A percentile compares a stretch with the other conserved stretches of the same genome.
phyloP scores from a whole-genome alignment of 2,797 vertebrate species.

The Knipowitschia caucasica region DNA sequence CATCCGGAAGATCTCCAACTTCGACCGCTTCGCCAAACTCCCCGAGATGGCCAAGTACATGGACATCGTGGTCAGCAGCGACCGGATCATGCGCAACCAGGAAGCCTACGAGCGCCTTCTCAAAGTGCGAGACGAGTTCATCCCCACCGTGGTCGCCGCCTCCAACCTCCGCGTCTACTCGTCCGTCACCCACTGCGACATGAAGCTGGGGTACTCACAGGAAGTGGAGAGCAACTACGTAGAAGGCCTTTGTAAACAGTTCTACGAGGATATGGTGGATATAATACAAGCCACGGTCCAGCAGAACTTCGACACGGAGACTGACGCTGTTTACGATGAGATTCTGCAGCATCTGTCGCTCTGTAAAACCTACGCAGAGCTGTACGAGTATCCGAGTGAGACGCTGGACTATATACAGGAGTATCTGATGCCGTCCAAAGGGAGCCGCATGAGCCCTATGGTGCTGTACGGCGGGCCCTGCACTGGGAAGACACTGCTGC shows the following conservation, averaged over 20 bases:
- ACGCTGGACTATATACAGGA: slow-evolving; percentile 86
- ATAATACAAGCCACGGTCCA: slow-evolving; percentile 98
- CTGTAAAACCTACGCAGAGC: slow-evolving; percentile 87
- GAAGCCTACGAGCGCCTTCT: slow-evolving; percentile 92
- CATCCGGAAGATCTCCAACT: slow-evolving; percentile 97
- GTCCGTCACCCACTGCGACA: slow-evolving; percentile 97
- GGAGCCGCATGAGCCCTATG: slow-evolving; percentile 85
- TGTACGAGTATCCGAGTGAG: slow-evolving; percentile 91
- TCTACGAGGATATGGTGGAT: slow-evolving; percentile 99
- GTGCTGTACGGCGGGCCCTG: slow-evolving; percentile 93
- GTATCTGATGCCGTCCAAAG: slow-evolving; percentile 87
- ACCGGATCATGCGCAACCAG: slow-evolving; percentile 88
- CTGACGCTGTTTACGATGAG: slow-evolving; percentile 90
- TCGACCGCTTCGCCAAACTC: slow-evolving; percentile 93
- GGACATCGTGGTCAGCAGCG: slow-evolving; percentile 83
- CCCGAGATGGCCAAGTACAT: slow-evolving; percentile 96
- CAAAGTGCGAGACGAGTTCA: slow-evolving; percentile 96
- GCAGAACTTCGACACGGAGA: slow-evolving; percentile 96
- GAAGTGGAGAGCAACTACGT: slow-evolving; percentile 98
- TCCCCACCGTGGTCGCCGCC: slow-evolving; percentile 92
- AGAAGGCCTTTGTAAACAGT: slow-evolving; percentile 96
- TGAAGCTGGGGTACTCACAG: slow-evolving; percentile 95
- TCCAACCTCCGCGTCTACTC: slow-evolving; percentile 97
- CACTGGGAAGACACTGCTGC: slow-evolving; percentile 93
- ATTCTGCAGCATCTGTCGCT: slow-evolving; percentile 94